Percentiles rank a stretch among this genome's conserved stretches.
These are phyloP conservation scores for Psilanteris sp. DNA, from an alignment of 1,140 invertebrate genomes.

Conservation along the genomic window DNA sequence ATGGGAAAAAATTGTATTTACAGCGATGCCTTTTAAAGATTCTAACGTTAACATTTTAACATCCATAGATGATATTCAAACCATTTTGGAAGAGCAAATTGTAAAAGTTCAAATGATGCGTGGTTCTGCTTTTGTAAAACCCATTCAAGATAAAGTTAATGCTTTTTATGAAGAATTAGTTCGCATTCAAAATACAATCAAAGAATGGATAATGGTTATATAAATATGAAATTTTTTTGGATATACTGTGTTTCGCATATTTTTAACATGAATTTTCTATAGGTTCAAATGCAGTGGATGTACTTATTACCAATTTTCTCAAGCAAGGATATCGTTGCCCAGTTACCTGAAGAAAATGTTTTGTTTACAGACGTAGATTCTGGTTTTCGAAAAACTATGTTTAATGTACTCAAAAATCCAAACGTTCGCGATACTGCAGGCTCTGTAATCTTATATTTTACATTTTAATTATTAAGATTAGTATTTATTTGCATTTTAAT, in stretches of 20 bases:
- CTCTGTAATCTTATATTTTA: constrained; percentile 69
- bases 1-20: constrained; percentile 90
- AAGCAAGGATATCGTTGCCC: constrained; percentile 94
- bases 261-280: too few relatives aligned
- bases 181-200: constrained; percentile 88
- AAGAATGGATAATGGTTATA: constrained; percentile 90
- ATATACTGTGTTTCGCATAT: too few relatives aligned
- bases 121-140: constrained; percentile 94
- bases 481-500: not conserved
- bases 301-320: constrained; percentile 96
- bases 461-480: not conserved
- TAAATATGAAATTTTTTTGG: too few relatives aligned
- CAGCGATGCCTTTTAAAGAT: constrained; percentile 87
- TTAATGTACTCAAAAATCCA: constrained; percentile 85
- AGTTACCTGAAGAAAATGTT: constrained; percentile 94
- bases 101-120: constrained; percentile 88
- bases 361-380: constrained; percentile 88
- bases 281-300: constrained; percentile 91
- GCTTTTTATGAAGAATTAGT: constrained; percentile 91
- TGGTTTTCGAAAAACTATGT: constrained; percentile 89
- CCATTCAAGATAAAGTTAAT: constrained; percentile 89
- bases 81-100: constrained; percentile 92
- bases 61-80: constrained; percentile 91
- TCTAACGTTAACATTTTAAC: constrained; percentile 89
- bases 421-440: constrained; percentile 88